These are phyloP conservation scores for Brotogeris chrysoptera DNA, from an alignment of 2,797 vertebrate genomes.

Conservation along the genomic window DNA sequence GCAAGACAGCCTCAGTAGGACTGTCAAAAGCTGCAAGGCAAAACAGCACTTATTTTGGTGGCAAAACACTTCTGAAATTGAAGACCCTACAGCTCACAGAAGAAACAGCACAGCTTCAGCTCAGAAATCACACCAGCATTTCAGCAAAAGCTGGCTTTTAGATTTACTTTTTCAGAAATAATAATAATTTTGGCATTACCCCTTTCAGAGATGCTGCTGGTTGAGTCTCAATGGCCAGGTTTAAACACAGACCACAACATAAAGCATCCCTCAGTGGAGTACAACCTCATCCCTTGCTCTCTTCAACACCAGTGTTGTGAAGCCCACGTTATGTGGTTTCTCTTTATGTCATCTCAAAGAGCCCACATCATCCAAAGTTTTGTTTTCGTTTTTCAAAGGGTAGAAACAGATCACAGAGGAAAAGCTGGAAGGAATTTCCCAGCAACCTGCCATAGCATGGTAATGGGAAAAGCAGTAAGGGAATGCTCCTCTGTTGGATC, in stretches of 20 bases:
- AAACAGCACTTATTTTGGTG: neutral
- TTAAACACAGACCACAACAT: neutral
- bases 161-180: neutral
- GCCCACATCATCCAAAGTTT: neutral
- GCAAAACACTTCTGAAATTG: neutral
- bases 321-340: neutral
- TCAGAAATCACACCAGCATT: neutral
- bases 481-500: neutral
- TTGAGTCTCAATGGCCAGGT: neutral
- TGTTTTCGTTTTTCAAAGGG: neutral
- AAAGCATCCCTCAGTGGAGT: neutral
- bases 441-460: neutral
- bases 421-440: neutral
- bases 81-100: neutral
- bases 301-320: neutral
- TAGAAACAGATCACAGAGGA: neutral
- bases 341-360: neutral
- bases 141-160: neutral
- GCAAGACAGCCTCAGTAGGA: neutral
- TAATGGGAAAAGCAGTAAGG: neutral
- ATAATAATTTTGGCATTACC: neutral
- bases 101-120: neutral
- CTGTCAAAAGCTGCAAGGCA: conserved; percentile 14
- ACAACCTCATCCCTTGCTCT: neutral
- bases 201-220: neutral